Evolutionary conservation across 1,140 invertebrate genomes (phyloP).

Genomic region (Xylocopa sonorina): DNA sequence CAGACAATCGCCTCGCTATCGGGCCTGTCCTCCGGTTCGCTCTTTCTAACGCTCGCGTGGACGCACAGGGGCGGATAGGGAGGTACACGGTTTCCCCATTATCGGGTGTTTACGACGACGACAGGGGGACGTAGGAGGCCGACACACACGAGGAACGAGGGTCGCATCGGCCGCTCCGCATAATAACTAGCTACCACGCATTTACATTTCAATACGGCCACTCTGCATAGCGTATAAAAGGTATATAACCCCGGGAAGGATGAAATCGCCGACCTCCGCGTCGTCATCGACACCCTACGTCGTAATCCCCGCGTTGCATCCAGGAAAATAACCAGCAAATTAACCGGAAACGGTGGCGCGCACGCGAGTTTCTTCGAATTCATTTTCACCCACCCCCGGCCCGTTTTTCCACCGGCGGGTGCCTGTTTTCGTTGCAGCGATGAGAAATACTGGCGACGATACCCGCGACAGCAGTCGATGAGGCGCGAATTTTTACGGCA

Average conservation of each 20-base stretch:
- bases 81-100: constrained; percentile 73
- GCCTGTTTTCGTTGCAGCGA: not conserved
- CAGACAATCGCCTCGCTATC: not conserved
- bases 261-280: constrained; percentile 53
- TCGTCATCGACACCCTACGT: constrained; percentile 49
- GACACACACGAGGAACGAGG: constrained; percentile 60
- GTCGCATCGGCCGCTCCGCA: constrained; percentile 68
- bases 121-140: constrained; percentile 54
- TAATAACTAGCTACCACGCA: constrained; percentile 73
- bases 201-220: constrained; percentile 74
- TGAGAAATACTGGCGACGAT: not conserved
- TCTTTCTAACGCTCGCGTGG: constrained; percentile 33
- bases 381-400: not conserved
- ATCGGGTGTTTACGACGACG: constrained; percentile 72
- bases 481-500: constrained; percentile 2
- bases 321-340: constrained; percentile 28
- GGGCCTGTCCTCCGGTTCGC: constrained; percentile 11
- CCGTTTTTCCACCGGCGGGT: not conserved
- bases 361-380: not conserved
- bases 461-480: constrained; percentile 4
- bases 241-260: constrained; percentile 55
- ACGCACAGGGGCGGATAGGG: constrained; percentile 48
- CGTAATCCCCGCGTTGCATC: not conserved
- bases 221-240: constrained; percentile 68
- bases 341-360: not conserved